Evolutionary conservation across 2,888 invertebrate species (phyloP).

Genomic region (Helicoverpa assulta): DNA sequence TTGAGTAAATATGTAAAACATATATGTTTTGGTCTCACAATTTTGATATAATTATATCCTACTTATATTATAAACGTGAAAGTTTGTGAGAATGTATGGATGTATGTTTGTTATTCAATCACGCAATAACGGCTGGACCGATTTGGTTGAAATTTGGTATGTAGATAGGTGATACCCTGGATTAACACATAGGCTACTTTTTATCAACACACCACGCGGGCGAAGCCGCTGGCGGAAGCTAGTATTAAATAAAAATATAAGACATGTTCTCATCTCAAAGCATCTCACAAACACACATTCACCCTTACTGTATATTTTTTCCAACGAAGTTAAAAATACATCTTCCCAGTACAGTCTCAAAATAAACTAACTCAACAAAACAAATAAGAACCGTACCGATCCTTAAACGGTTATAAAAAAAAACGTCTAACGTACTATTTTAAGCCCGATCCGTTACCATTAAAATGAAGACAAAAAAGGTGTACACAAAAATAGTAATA

Average conservation of each 20-base stretch:
- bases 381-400: conserved; percentile 40
- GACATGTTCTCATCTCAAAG: neutral
- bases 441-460: conserved; percentile 62
- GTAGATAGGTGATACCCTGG: too few species aligned
- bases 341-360: conserved; percentile 27
- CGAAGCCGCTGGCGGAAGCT: too few species aligned
- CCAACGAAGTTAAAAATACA: conserved; percentile 38
- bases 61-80: too few species aligned
- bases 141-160: too few species aligned
- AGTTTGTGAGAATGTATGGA: too few species aligned
- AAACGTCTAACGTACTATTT: conserved; percentile 51
- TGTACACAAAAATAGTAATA: conserved; percentile 53
- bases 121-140: too few species aligned
- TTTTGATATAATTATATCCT: too few species aligned
- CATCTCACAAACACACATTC: conserved; percentile 14
- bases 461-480: conserved; percentile 55
- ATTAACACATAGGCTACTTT: too few species aligned
- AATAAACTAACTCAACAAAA: conserved; percentile 46
- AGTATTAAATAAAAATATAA: neutral
- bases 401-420: conserved; percentile 47
- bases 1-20: neutral
- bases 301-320: conserved; percentile 18
- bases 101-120: too few species aligned
- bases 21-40: too few species aligned
- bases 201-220: too few species aligned